Base-by-base conservation (phyloP, 1,140 invertebrate species). In the Anastrepha obliqua region DNA sequence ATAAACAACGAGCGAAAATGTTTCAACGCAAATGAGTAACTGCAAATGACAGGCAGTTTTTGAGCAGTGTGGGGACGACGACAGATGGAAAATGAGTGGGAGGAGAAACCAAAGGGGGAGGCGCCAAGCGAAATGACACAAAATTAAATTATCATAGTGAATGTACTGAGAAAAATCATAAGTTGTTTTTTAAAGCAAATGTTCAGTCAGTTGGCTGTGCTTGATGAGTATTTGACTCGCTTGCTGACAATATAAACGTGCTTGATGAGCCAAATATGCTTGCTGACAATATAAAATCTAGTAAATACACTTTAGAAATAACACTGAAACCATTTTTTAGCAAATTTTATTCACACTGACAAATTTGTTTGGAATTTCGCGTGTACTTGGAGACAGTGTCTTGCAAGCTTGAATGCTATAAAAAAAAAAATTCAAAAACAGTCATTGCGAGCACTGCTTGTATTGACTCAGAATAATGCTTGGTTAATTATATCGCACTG, bases 21-120 rank as follows among this genome's bases (percentile, higher is more conserved):
- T 55, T 81, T 81, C 74, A 81, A 9, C 74, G 47, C 74, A 81
- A 81, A 81, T 55, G 74, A 81, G 44, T 81, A 55, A 81, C 8
- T 81, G 74, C 74, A 81, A 81, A 81, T 81, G 74, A 81, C 74
- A 81, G 74, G 47, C 20, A 7, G 74, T 20, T 42, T 20, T 20
- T 81, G 74, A 1, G 47, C 7, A 55, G n/a, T 55, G 64, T 39
- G 29, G 64, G 20, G 64, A 67, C n/a, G 29, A 67, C 5, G 78
- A 62, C 78, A 62, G 85, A 5, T 86, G 51, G 20, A 60, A 58
- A 44, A 58, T 58, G 58, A 86, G 85, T 86, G 51, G 17, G 4
- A 59, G 20, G 62, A 3, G 44, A 15, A 0, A 51, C 29, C 29
- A 29, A 9, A 44, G 47, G 47, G 17, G 74, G 3, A 20, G 74